Conservation (phyloP, 2,113 vertebrate genomes). For the Amblyopsis rosae region DNA sequence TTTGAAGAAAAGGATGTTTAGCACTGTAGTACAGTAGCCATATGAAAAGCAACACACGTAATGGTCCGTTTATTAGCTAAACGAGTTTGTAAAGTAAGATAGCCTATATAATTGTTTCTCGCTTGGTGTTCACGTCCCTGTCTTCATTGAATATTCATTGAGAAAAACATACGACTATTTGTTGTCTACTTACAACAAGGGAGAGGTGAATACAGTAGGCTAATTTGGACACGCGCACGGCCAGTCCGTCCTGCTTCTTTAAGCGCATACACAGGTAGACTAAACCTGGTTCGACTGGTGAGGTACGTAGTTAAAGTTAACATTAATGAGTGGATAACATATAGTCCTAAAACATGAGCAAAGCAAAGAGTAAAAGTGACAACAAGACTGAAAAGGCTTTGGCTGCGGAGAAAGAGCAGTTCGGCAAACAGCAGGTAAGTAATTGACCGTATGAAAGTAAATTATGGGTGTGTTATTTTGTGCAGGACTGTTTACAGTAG, state of each 20-base stretch:
- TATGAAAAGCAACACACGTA: too few species aligned
- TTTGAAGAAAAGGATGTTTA: too few species aligned
- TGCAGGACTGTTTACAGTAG: too few species aligned
- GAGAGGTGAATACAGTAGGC: neutral
- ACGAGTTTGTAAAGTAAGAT: too few species aligned
- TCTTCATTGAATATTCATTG: too few species aligned
- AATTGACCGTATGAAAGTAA: neutral
- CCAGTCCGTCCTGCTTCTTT: neutral
- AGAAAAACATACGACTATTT: neutral
- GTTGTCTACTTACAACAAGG: neutral
- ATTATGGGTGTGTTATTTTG: neutral
- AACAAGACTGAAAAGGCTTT: slow-evolving; percentile 77
- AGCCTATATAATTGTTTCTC: too few species aligned
- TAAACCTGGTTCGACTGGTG: neutral
- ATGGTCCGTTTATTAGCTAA: too few species aligned
- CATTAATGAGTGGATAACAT: neutral
- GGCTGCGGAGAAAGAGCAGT: slow-evolving; percentile 77
- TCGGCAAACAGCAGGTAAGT: slow-evolving; percentile 74
- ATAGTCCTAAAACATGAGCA: slow-evolving; percentile 56
- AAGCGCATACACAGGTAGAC: neutral
- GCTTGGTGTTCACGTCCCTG: too few species aligned
- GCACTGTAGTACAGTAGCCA: too few species aligned
- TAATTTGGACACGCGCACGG: neutral
- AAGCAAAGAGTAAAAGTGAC: slow-evolving; percentile 72
- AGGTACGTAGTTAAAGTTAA: neutral